These are phyloP conservation scores for Xerus rutilus DNA, from an alignment of 2,797 vertebrate species.

Conservation along the genomic window DNA sequence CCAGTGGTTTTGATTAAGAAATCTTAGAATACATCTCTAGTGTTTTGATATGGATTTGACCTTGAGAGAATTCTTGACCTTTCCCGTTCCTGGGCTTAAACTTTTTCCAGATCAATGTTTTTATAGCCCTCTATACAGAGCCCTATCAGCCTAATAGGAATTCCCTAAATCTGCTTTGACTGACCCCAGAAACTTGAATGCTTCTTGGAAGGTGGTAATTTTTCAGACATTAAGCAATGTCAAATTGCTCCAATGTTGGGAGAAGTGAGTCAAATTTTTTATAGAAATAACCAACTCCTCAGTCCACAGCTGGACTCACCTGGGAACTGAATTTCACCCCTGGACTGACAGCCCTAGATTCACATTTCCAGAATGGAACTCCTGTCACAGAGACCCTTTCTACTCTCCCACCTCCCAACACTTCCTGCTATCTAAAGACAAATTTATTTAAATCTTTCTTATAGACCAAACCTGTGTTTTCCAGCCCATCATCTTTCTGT, in stretches of 20 bases:
- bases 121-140: neutral
- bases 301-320: neutral
- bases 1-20: neutral
- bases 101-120: neutral
- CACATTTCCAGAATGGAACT: neutral
- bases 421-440: neutral
- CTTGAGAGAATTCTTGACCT: slow-evolving; percentile 64
- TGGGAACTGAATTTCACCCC: neutral
- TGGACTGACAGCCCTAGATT: neutral
- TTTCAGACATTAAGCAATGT: neutral
- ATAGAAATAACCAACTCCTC: neutral
- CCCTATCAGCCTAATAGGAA: neutral
- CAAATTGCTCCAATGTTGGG: neutral
- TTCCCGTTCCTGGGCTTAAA: neutral
- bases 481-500: neutral
- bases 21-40: neutral
- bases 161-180: neutral
- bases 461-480: slow-evolving; percentile 2
- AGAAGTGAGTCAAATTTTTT: neutral
- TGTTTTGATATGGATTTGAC: slow-evolving; percentile 53
- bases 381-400: neutral
- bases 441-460: slow-evolving; percentile 1
- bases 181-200: neutral
- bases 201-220: slow-evolving; percentile 29
- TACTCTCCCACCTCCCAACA: neutral